These are phyloP conservation scores for Tenthredo scrophulariae DNA, from an alignment of 2,888 invertebrate species.

Conservation along the genomic window DNA sequence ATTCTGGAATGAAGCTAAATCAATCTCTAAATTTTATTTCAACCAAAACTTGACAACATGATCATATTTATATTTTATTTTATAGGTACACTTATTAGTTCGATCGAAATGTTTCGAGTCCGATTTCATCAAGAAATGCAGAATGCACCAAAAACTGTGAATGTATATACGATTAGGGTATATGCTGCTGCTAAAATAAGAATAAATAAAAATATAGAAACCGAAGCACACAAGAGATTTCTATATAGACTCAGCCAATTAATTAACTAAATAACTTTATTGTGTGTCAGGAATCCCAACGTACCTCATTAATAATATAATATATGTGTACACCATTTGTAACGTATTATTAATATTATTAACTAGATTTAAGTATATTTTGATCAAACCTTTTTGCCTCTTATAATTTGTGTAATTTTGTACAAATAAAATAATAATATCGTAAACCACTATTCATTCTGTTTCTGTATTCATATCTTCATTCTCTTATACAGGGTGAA, in stretches of 20 bases:
- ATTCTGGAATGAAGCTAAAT: no score
- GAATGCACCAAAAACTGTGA: background rate
- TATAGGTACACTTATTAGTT: background rate
- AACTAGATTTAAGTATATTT: background rate
- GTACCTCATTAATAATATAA: slow-evolving; percentile 11
- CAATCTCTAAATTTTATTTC: no score
- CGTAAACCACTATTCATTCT: background rate
- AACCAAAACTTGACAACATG: no score
- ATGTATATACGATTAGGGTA: background rate
- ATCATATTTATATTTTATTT: background rate
- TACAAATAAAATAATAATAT: slow-evolving; percentile 24
- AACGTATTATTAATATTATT: background rate
- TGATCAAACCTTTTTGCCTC: background rate
- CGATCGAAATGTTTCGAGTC: background rate
- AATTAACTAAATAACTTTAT: background rate
- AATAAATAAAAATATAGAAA: background rate
- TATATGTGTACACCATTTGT: background rate
- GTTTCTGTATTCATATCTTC: background rate
- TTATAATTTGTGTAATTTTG: background rate
- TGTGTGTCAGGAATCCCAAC: background rate
- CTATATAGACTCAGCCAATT: background rate
- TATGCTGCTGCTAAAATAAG: background rate
- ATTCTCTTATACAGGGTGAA: background rate
- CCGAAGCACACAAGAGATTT: background rate
- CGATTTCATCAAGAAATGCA: background rate